These are phyloP conservation scores for Scomber colias DNA, from an alignment of 2,113 vertebrate species.

Conservation along the genomic window DNA sequence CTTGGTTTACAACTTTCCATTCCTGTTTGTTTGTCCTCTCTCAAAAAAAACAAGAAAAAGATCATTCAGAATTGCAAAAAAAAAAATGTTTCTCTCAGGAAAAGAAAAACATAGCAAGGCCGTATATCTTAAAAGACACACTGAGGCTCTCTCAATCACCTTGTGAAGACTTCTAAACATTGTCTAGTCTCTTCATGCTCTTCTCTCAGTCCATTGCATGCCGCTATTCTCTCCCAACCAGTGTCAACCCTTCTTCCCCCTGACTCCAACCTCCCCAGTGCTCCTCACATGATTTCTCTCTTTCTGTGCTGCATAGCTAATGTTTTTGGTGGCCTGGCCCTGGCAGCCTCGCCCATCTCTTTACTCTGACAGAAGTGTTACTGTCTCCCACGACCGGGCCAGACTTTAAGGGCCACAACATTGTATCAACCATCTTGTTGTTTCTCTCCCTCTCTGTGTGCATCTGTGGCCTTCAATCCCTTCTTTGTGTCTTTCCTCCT, in stretches of 20 bases:
- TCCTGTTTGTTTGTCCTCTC: background rate
- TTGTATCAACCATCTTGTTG: slow-evolving; percentile 72
- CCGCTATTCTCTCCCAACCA: slow-evolving; percentile 46
- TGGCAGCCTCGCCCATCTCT: slow-evolving; percentile 45
- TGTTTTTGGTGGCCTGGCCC: slow-evolving; percentile 65
- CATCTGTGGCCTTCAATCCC: slow-evolving; percentile 64
- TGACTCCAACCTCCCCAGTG: slow-evolving; percentile 34
- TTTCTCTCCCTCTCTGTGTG: slow-evolving; percentile 53
- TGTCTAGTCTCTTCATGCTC: background rate
- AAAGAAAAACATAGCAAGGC: background rate
- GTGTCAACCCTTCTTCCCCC: slow-evolving; percentile 63
- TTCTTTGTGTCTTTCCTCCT: slow-evolving; percentile 69
- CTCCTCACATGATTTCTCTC: slow-evolving; percentile 53
- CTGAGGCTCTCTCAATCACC: background rate
- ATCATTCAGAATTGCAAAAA: background rate
- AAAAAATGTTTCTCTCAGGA: background rate
- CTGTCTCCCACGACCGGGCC: slow-evolving; percentile 63
- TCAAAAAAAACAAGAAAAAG: background rate
- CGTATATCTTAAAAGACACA: background rate
- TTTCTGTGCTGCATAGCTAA: slow-evolving; percentile 35
- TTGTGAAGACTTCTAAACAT: background rate
- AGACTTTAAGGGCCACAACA: slow-evolving; percentile 60
- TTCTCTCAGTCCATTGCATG: slow-evolving; percentile 33
- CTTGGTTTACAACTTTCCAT: background rate
- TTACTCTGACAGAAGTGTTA: slow-evolving; percentile 60